Evolutionary conservation across 2,888 invertebrate genomes (phyloP), one percentile per base, ranked within the genome.

Genomic region (Mycogona germanica): DNA sequence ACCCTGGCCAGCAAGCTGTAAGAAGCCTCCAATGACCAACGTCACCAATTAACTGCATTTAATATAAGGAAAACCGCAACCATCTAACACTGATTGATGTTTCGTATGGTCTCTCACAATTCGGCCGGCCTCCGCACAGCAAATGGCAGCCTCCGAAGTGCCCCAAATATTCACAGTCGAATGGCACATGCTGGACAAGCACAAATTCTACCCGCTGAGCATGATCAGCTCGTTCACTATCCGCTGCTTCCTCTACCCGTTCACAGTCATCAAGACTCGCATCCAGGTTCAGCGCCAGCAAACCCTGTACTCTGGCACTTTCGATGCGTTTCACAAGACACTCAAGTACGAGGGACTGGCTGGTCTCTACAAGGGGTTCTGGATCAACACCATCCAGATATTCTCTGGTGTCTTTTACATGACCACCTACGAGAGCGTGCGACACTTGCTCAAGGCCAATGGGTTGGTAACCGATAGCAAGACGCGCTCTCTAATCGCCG

Each of bases 181-280:
- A 72, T 89, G 95, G 87, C 81, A 92, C 61, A 97, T 97, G 96
- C 87, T 97, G 91, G 87, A 97, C 70, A 93, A 91, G 66, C 77
- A 76, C 45, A 92, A 91, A 67, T 97, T 95, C 68, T 88, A 88
- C 66, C 93, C 95, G 0, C 72, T 96, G 54, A 91, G 91, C 55
- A 84, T 93, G 74, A 72, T 89, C 14, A 93, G 92, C 66, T 86
- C 87, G 45, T 84, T 91, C 62, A 77, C 82, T 60, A 80, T 87
- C 66, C 72, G 81, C 59, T 75, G 75, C 56, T 76, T 85, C 30
- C 77, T 96, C 0, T 96, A 96, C 69, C 96, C 96, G 0, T 73
- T 96, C 58, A 91, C 92, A 1, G 78, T 97, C 49, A 86, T 97
- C 54, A 93, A 95, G 71, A 96, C 96, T 0, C 81, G 95, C 63